These are phyloP conservation scores for Ophion ventricosus DNA, from an alignment of 2,888 invertebrate genomes.

Conservation along the genomic window DNA sequence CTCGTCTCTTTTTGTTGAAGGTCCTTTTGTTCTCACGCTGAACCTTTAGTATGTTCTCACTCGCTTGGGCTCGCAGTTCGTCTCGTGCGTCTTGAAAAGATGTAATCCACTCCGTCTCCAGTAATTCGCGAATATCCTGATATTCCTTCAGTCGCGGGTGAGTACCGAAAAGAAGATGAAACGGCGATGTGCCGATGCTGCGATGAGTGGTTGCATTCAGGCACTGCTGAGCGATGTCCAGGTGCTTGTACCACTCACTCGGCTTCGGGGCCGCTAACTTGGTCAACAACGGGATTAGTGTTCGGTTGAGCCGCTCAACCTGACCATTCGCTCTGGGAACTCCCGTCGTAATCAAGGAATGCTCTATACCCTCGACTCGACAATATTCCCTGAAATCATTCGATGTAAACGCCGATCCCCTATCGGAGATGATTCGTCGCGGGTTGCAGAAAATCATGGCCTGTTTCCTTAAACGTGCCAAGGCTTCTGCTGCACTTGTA, in stretches of 20 bases:
- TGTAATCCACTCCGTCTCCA: constrained; percentile 62
- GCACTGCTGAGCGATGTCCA: constrained; percentile 26
- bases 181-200: constrained; percentile 45
- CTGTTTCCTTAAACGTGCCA: constrained; percentile 74
- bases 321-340: constrained; percentile 68
- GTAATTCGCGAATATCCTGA: constrained; percentile 61
- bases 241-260: constrained; percentile 41
- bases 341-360: constrained; percentile 73
- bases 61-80: constrained; percentile 58
- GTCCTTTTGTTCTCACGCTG: constrained; percentile 40
- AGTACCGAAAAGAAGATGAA: constrained; percentile 40
- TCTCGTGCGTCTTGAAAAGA: constrained; percentile 55
- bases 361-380: constrained; percentile 52
- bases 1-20: constrained; percentile 13
- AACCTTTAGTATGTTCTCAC: constrained; percentile 57
- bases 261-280: constrained; percentile 55
- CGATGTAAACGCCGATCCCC: constrained; percentile 79
- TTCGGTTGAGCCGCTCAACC: constrained; percentile 49
- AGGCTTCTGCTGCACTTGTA: constrained; percentile 72
- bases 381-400: constrained; percentile 77
- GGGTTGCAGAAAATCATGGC: constrained; percentile 80
- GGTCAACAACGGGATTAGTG: constrained; percentile 57
- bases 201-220: constrained; percentile 38
- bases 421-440: constrained; percentile 70
- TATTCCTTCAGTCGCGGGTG: constrained; percentile 21